Evolutionary conservation across 2,888 invertebrate species (phyloP), one percentile per base, ranked within the genome.

Genomic region (Deladenus siricidicola): DNA sequence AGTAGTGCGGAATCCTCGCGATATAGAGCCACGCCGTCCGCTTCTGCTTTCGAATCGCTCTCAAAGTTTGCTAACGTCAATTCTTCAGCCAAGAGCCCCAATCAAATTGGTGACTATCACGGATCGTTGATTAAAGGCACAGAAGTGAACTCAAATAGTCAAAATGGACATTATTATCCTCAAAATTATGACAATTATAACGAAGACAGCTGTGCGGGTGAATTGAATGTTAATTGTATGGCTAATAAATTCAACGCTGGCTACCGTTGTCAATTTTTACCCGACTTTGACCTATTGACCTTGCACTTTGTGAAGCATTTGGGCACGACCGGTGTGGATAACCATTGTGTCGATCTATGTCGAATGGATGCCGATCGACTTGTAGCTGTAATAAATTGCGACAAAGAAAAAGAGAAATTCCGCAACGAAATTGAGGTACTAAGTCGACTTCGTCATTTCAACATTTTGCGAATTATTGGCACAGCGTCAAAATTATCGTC

Each of bases 241-340:
- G n/a, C n/a, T n/a, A n/a, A n/a, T n/a, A n/a, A n/a, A n/a, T n/a
- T n/a, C n/a, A n/a, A n/a, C n/a, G n/a, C n/a, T n/a, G n/a, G n/a
- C n/a, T n/a, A n/a, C n/a, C n/a, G n/a, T n/a, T n/a, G n/a, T n/a
- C n/a, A n/a, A n/a, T n/a, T n/a, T n/a, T 14, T 34, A 10, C 39
- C 39, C 14, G 2, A 34, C 4, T 53, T 53, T 1, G 56, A 50
- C 30, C 19, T 34, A 3, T 53, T 39, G 10, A 42, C 65, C 2
- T 85, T 90, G 63, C 83, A 88, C 71, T 89, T 89, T 86, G 85
- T 89, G 71, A 88, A 89, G 62, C 89, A 89, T 79, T 83, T 90
- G 1, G 71, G 71, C n/a, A 62, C 67, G 21, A 71, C 72, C 50
- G 53, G 34, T 34, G 24, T 23, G n/a, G 14, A 34, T 34, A 14